Evolutionary conservation across 2,797 vertebrate species (phyloP).

Genomic region (Acomys russatus): DNA sequence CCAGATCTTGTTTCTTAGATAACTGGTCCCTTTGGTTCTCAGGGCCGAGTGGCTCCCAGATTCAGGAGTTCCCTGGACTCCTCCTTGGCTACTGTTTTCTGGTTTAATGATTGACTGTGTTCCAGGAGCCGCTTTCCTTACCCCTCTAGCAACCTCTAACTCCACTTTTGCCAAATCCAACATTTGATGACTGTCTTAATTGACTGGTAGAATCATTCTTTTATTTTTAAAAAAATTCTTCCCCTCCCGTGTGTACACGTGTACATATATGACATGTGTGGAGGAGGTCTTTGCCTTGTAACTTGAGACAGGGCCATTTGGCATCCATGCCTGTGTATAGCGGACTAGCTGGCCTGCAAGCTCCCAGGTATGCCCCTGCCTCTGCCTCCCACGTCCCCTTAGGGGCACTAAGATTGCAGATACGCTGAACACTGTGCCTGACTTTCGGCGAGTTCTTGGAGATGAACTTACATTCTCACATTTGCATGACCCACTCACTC

Average conservation of each 20-base stretch:
- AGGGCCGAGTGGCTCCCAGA: not conserved
- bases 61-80: accelerated
- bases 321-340: not conserved
- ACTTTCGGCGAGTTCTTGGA: not conserved
- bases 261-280: not conserved
- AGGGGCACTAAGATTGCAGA: not conserved
- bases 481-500: not conserved
- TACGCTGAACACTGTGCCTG: too few species aligned
- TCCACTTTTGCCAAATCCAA: not conserved
- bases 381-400: not conserved
- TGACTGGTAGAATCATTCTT: not conserved
- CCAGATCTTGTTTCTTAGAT: not conserved
- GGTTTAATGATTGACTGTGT: not conserved
- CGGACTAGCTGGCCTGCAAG: not conserved
- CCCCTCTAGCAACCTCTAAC: not conserved
- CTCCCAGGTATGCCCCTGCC: not conserved
- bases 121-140: too few species aligned
- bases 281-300: not conserved
- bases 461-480: not conserved
- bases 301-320: not conserved
- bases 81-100: not conserved
- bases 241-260: not conserved
- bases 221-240: not conserved
- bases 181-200: conserved; percentile 38
- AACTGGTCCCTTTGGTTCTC: not conserved